Evolutionary conservation across 2,113 vertebrate species (phyloP).

Genomic region (Apteryx mantelli): DNA sequence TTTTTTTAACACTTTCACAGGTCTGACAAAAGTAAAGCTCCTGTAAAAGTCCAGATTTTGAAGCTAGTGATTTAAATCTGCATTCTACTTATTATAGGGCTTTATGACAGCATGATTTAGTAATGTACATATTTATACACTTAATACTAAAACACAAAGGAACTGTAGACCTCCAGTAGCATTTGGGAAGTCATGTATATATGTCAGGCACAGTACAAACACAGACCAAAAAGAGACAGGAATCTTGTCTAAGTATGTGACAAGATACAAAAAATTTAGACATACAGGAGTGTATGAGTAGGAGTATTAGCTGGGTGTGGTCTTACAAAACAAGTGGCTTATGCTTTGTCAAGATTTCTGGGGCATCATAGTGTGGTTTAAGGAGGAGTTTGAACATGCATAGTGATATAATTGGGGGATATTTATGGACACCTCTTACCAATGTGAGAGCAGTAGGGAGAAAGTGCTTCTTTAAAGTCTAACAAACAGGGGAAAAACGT

Average conservation of each 20-base stretch:
- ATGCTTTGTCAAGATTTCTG: background rate
- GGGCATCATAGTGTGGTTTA: background rate
- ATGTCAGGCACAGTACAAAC: background rate
- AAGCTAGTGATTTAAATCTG: background rate
- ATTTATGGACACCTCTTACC: background rate
- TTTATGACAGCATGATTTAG: background rate
- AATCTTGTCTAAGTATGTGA: background rate
- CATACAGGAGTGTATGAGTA: background rate
- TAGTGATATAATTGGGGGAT: background rate
- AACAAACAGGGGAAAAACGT: background rate
- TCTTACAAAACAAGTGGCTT: background rate
- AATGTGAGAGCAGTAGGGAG: background rate
- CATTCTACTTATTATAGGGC: rapidly evolving
- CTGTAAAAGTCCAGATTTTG: background rate
- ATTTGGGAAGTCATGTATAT: background rate
- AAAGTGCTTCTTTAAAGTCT: background rate
- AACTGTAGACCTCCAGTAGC: background rate
- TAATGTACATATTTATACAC: background rate
- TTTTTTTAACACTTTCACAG: background rate
- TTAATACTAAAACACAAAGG: background rate
- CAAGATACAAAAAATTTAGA: background rate
- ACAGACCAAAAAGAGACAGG: background rate
- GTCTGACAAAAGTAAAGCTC: background rate
- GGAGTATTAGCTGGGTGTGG: background rate
- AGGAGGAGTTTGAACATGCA: background rate